phyloP scores from a whole-genome alignment of 2,888 invertebrate genomes.

The Clepsis dumicolana region DNA sequence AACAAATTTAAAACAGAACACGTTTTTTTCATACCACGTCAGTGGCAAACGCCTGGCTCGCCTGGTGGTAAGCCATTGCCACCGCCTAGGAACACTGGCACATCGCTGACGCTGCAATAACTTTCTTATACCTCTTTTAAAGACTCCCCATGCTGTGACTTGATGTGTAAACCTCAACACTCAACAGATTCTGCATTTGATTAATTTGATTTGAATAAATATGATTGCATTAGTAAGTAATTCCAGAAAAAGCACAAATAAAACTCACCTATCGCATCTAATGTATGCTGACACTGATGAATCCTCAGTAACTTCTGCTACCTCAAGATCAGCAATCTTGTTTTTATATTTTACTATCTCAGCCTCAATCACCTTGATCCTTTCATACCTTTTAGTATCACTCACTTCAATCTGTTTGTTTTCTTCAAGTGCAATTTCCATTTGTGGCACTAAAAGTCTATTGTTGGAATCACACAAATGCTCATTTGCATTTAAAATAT shows the following conservation, averaged over 20 bases:
- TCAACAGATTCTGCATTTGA: no score
- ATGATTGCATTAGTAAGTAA: no score
- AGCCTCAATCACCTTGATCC: conserved; percentile 52
- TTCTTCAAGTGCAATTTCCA: conserved; percentile 24
- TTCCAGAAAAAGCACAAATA: neutral
- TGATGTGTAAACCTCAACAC: no score
- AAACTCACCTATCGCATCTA: conserved; percentile 57
- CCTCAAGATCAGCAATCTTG: conserved; percentile 56
- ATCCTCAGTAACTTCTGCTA: conserved; percentile 57
- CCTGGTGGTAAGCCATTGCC: no score
- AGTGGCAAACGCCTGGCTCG: no score
- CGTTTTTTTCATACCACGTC: no score
- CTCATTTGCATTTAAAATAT: neutral
- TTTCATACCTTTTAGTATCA: conserved; percentile 25
- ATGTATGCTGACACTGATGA: conserved; percentile 57
- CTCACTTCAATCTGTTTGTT: neutral
- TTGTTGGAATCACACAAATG: conserved; percentile 5
- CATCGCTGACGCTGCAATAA: no score
- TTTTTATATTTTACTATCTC: conserved; percentile 54
- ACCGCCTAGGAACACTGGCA: no score
- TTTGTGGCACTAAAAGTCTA: conserved; percentile 49
- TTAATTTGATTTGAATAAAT: no score
- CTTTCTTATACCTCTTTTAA: no score
- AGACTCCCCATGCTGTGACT: no score
- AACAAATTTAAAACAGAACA: no score